Evolutionary conservation across 2,113 vertebrate genomes (phyloP).

Genomic region (Phoxinus phoxinus): DNA sequence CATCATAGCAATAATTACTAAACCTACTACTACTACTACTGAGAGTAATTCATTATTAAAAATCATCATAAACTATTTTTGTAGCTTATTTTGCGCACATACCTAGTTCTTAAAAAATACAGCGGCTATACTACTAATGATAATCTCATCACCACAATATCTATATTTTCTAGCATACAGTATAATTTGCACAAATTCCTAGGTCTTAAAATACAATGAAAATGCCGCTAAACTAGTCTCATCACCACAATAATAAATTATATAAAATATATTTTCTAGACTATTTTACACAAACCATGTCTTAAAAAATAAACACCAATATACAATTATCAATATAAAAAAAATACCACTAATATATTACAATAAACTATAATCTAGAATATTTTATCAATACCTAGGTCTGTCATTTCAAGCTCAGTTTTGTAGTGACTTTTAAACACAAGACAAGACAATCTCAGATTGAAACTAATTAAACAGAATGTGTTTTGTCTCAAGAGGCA

Average conservation of each 20-base stretch:
- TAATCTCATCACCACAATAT: neutral
- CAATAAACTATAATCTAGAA: neutral
- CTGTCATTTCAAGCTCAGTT: neutral
- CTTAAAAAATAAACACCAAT: too few species aligned
- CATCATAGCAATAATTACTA: too few species aligned
- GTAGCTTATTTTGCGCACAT: neutral
- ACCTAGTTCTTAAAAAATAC: neutral
- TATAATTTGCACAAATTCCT: too few species aligned
- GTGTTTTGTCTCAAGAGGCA: neutral
- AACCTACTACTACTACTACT: neutral
- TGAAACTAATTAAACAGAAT: neutral
- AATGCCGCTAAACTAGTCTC: too few species aligned
- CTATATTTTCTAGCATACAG: neutral
- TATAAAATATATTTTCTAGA: neutral
- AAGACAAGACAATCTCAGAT: constrained; percentile 1
- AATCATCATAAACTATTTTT: neutral
- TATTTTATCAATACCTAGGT: neutral
- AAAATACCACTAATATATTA: too few species aligned
- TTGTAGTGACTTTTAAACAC: neutral
- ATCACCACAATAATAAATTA: too few species aligned
- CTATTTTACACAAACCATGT: neutral
- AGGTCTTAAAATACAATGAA: too few species aligned
- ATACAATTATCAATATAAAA: too few species aligned
- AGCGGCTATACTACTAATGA: neutral
- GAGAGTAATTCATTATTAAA: neutral